Evolutionary conservation across 2,888 invertebrate species (phyloP), one percentile per base, ranked within the genome.

Genomic region (Epistrophe eligans): DNA sequence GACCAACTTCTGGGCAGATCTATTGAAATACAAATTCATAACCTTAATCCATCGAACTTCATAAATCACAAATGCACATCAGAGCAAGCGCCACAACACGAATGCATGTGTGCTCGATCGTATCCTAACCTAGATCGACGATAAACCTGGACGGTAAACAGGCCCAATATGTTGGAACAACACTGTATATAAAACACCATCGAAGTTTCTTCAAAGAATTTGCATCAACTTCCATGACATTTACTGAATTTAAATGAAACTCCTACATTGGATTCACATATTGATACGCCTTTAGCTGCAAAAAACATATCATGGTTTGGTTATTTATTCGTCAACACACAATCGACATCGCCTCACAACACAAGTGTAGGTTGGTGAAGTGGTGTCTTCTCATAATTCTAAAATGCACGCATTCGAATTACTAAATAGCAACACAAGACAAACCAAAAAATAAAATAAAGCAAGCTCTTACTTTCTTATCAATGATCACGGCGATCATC

Each of bases 51-150:
- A 55, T 64, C 57, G 57, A 11, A 70, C 58, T 55, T 48, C 62
- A 77, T 77, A 77, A 70, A 77, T 71, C 77, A 62, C 35, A 58
- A 60, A 43, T 58, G 67, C 57, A n/a, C 67, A n/a, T n/a, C n/a
- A 48, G 11, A 71, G 43, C 43, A 71, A 71, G 77, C 71, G 71
- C 79, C 79, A 72, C 35, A 38, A 62, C 79, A 72, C 71, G 62
- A 79, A 64, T 45, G 55, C 71, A 52, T 71, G 62, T 35, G 55
- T 55, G 35, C 55, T 19, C 24, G 55, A 71, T 79, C 55, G 62
- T 79, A 79, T 71, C 62, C 79, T 43, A 62, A 45, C 32, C 38
- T 48, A 48, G 48, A 48, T 48, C 48, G 38, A 17, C 19, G 17
- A 43, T 62, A 38, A 62, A 40, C 35, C 40, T 48, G 35, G 35